Evolutionary conservation across 2,113 vertebrate species (phyloP).

Genomic region (Sphyrna mokarran): DNA sequence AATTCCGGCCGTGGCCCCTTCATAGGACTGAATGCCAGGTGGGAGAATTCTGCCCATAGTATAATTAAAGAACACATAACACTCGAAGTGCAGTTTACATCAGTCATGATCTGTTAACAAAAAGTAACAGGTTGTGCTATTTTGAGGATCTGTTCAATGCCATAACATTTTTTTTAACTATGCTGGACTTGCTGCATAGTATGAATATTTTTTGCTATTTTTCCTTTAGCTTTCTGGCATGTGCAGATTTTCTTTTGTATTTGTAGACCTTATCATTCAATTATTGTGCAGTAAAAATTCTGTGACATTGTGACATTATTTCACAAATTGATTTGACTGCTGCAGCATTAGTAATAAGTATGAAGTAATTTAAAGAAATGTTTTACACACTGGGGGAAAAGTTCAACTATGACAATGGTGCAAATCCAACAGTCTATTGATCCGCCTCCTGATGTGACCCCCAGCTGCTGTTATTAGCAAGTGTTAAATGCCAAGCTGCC

Average conservation of each 20-base stretch:
- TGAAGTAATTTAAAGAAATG: not conserved
- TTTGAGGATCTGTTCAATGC: not conserved
- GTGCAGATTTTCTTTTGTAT: not conserved
- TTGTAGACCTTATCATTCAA: not conserved
- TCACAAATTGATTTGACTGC: not conserved
- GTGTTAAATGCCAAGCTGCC: no score
- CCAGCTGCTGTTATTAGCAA: no score
- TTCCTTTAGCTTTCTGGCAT: not conserved
- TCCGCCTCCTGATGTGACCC: not conserved
- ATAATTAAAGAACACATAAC: not conserved
- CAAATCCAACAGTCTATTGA: not conserved
- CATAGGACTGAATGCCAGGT: no score
- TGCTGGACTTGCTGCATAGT: not conserved
- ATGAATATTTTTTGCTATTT: not conserved
- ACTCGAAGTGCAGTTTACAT: not conserved
- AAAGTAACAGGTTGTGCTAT: not conserved
- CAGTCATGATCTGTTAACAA: not conserved
- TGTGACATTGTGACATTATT: not conserved
- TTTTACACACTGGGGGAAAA: not conserved
- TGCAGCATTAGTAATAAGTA: not conserved
- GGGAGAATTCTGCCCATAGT: not conserved
- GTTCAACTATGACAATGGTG: not conserved
- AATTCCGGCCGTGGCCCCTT: no score
- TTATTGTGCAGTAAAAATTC: not conserved
- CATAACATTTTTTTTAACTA: not conserved